Percentiles rank a stretch among this genome's conserved stretches.
phyloP scores from a whole-genome alignment of 2,888 invertebrate species.

The Sthenelais limicola region DNA sequence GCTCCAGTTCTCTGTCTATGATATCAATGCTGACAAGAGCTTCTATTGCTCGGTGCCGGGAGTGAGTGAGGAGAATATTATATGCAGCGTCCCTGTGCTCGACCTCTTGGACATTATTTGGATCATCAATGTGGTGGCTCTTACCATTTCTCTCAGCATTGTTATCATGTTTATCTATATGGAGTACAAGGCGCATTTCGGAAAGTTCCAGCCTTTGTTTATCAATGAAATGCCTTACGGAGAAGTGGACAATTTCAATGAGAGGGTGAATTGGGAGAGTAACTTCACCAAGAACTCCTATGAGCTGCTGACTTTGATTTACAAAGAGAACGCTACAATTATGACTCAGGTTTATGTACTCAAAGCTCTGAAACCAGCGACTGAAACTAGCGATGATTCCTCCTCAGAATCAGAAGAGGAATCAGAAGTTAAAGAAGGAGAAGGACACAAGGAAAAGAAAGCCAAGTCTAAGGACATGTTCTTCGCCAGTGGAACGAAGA shows the following conservation, averaged over 20 bases:
- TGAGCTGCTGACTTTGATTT: constrained; percentile 39
- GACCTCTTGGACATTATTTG: constrained; percentile 46
- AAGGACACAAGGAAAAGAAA: background rate
- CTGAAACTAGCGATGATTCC: background rate
- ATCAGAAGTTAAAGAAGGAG: background rate
- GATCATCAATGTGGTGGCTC: constrained; percentile 35
- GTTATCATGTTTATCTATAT: constrained; percentile 7
- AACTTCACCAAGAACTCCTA: constrained; percentile 43
- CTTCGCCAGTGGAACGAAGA: too few relatives aligned
- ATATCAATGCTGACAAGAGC: constrained; percentile 30
- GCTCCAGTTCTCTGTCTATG: constrained; percentile 42
- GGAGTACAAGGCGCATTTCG: constrained; percentile 12
- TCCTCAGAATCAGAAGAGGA: background rate
- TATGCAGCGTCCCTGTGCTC: constrained; percentile 45
- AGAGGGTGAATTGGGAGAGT: constrained; percentile 41
- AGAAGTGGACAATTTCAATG: constrained; percentile 42
- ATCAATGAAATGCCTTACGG: constrained; percentile 45
- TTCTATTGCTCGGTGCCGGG: constrained; percentile 39
- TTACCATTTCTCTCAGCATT: constrained; percentile 22
- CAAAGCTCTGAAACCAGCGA: constrained; percentile 43
- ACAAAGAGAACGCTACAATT: constrained; percentile 42
- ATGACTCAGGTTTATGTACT: constrained; percentile 46
- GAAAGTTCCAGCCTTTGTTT: constrained; percentile 41
- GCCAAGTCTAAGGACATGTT: background rate
- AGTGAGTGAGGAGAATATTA: constrained; percentile 16